Conservation (phyloP, 92 coral and sea anemone species). For the Paramuricea clavata region DNA sequence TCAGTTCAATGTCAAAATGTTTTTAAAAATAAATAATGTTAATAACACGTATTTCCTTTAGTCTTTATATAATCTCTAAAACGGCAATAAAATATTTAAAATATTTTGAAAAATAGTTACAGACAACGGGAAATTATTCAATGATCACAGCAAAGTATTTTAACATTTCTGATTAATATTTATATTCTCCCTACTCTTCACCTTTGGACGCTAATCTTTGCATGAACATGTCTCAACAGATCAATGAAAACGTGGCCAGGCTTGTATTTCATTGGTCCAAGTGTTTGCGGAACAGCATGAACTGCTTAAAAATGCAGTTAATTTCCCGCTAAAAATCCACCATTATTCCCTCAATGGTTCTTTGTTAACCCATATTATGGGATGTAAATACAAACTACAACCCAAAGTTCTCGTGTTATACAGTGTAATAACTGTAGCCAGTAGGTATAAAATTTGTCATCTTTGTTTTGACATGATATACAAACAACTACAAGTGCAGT, state of each 20-base stretch:
- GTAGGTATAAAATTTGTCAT: too few species aligned
- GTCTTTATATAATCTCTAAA: neutral
- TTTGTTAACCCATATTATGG: neutral
- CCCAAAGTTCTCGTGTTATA: too few species aligned
- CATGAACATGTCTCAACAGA: constrained; percentile 31
- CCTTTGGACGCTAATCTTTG: neutral
- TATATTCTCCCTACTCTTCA: neutral
- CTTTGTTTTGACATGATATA: neutral
- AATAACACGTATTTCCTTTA: neutral
- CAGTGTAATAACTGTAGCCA: too few species aligned
- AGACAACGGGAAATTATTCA: neutral
- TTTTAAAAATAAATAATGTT: neutral
- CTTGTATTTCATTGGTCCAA: constrained; percentile 21
- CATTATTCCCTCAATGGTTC: constrained; percentile 5
- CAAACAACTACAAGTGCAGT: neutral
- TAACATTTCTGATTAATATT: neutral
- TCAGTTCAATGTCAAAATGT: neutral
- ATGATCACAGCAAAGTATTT: neutral
- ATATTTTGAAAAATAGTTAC: neutral
- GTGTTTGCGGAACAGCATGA: constrained; percentile 2
- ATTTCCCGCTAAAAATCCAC: constrained; percentile 44
- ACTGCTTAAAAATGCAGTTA: neutral
- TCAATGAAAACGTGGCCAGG: constrained; percentile 22
- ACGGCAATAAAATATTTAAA: neutral
- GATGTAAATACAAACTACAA: neutral